These are phyloP conservation scores for Apostichopus leukothele DNA, from an alignment of 53 echinoderm and acorn worm genomes.

Conservation along the genomic window DNA sequence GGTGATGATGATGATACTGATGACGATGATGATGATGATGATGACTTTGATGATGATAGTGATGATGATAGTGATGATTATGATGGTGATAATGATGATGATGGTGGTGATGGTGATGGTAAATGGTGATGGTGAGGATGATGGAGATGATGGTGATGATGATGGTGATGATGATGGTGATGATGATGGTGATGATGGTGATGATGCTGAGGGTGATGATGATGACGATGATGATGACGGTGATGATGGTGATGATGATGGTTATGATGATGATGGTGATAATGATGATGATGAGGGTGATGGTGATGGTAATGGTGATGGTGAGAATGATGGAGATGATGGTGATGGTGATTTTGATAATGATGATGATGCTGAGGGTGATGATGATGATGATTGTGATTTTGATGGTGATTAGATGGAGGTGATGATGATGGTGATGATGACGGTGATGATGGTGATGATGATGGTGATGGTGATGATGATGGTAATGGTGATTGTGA, in stretches of 20 bases:
- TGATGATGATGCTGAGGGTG: slow-evolving; percentile 11
- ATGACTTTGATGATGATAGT: too few relatives aligned
- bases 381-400: slow-evolving; percentile 31
- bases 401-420: not conserved
- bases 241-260: slow-evolving; percentile 17
- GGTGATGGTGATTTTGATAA: slow-evolving; percentile 5
- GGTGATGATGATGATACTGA: not conserved
- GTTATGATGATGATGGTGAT: slow-evolving; percentile 12
- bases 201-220: not conserved
- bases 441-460: too few relatives aligned
- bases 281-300: not conserved
- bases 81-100: too few relatives aligned
- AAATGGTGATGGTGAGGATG: too few relatives aligned
- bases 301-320: not conserved
- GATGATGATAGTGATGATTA: too few relatives aligned
- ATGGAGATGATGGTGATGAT: too few relatives aligned
- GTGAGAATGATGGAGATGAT: not conserved
- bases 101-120: too few relatives aligned
- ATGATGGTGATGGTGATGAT: too few relatives aligned
- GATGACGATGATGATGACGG: slow-evolving; percentile 24
- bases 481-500: not conserved
- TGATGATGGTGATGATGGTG: not conserved
- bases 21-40: not conserved
- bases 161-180: slow-evolving; percentile 2
- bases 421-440: not conserved